Base-by-base conservation (phyloP, 2,888 invertebrate species). In the Limulus polyphemus region DNA sequence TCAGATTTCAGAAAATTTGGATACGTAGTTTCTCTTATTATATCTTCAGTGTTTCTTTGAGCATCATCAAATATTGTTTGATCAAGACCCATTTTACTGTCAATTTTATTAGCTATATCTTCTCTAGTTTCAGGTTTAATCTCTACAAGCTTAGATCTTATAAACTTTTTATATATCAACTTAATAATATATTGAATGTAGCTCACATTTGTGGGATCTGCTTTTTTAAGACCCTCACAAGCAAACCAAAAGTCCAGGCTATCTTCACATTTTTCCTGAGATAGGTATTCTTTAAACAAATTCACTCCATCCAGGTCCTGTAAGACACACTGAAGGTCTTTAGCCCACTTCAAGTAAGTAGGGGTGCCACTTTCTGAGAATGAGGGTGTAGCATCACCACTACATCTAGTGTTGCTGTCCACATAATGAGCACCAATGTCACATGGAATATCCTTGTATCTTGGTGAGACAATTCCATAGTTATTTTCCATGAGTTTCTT, bases 1-100 rank as follows among this genome's bases (percentile, higher is more conserved):
- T 94, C 93, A 71, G 93, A 93, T 71, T 87, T 87, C 69, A 97
- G 83, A 79, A 97, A 97, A 77, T 90, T 87, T 63, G 88, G 89
- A 80, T 95, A 95, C 65, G 90, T 88, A 64, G 90, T 87, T 75
- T 87, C 86, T 68, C 86, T 86, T 75, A 95, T 90, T 64, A 87
- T 83, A 55, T 83, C 82, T 74, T 91, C 91, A 72, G 90, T 86
- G 69, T 89, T 86, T 62, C 82, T 80, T 74, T 90, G 88, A 78
- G 88, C 90, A 70, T 83, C 83, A 77, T 93, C 90, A 77, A 91
- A 94, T 71, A 95, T 84, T 72, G 83, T 84, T 72, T 84, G 83
- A 77, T 85, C 87, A 72, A 84, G 83, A 72, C 81, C 80, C 49
- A 60, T 60, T 59, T 65, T 68, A 56, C 69, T 46, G 14, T 47